Base-by-base conservation (phyloP, 2,113 vertebrate genomes). In the Microtus richardsoni region DNA sequence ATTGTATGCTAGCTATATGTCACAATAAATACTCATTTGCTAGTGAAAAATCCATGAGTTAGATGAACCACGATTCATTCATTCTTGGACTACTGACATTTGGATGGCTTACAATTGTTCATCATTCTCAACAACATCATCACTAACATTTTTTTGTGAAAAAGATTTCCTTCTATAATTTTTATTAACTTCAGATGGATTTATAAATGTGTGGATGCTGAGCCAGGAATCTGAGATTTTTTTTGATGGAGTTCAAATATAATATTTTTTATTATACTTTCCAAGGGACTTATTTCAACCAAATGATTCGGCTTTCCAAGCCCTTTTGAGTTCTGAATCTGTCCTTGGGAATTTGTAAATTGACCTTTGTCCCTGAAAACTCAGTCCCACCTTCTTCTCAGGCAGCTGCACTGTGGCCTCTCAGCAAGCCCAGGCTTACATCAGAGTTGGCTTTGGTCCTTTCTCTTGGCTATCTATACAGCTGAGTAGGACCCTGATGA, bases 91-190 rank as follows among this genome's bases (percentile, higher is more conserved):
- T 82, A 64, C 54, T 39, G 79, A 52, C 41, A n/a, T 79, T 91
- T 91, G 28, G 19, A 70, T 84, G 66, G 84, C 74, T 89, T 87
- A 70, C 90, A 87, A 22, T 68, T 82, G 82, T 89, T 85, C 75
- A 41, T 93, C 44, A 73, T 73, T 89, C 88, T 74, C 86, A 71
- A 80, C 73, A 74, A 75, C 44, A 52, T 58, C 62, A 49, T 84
- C 92, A 71, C 73, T 89, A 83, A 62, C 70, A 58, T 93, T 91
- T 70, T 54, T 83, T 68, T 82, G 39, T 75, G 17, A 8, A n/a
- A 89, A 80, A 93, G 89, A 44, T 49, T 7, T 52, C 58, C 88
- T 87, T 83, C n/a, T 68, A 22, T 85, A 77, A 44, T 33, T 93
- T 77, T 92, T 92, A 84, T 41, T 79, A 79, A 89, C 74, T 28